A percentile compares a stretch with the other conserved stretches of the same genome.
These are phyloP conservation scores for Drosophila murphyi DNA, from an alignment of 1,140 invertebrate genomes.

Conservation along the genomic window DNA sequence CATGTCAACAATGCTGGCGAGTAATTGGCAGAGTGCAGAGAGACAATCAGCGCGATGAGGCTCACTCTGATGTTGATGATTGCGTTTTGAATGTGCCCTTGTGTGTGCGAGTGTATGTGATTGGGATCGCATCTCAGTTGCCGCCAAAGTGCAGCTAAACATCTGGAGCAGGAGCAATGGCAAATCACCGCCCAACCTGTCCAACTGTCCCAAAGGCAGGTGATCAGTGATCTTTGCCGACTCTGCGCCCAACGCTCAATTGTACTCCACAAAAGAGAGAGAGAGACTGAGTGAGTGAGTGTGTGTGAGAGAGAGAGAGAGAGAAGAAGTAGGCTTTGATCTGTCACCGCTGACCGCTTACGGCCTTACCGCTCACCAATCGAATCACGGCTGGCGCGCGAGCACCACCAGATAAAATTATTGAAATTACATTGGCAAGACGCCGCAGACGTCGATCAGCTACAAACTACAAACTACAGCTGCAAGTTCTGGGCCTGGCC, in stretches of 20 bases:
- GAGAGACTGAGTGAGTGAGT: background rate
- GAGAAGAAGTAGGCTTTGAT: conserved; percentile 60
- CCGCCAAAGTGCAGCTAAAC: conserved; percentile 76
- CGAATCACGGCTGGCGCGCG: conserved; percentile 76
- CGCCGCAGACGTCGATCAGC: conserved; percentile 64
- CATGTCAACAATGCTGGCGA: conserved; percentile 77
- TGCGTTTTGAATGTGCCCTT: conserved; percentile 49
- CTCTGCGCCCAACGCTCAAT: conserved; percentile 38
- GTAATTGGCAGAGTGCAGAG: conserved; percentile 70
- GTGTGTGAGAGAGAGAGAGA: background rate
- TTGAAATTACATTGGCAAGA: conserved; percentile 84
- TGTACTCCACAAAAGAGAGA: conserved; percentile 24
- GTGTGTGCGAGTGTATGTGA: conserved; percentile 43
- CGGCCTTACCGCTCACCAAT: conserved; percentile 52
- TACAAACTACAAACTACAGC: conserved; percentile 9
- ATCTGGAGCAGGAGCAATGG: conserved; percentile 66
- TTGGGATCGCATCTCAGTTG: conserved; percentile 62
- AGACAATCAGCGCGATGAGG: conserved; percentile 46
- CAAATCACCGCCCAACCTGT: conserved; percentile 37
- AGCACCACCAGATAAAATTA: conserved; percentile 80
- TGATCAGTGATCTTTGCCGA: conserved; percentile 79
- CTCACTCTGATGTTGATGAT: conserved; percentile 76
- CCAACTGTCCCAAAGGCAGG: conserved; percentile 55
- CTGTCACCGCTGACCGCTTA: conserved; percentile 68
- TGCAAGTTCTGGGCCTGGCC: conserved; percentile 4